These are phyloP conservation scores for Notolepis coatsorum DNA, from an alignment of 2,797 vertebrate species.

Conservation along the genomic window DNA sequence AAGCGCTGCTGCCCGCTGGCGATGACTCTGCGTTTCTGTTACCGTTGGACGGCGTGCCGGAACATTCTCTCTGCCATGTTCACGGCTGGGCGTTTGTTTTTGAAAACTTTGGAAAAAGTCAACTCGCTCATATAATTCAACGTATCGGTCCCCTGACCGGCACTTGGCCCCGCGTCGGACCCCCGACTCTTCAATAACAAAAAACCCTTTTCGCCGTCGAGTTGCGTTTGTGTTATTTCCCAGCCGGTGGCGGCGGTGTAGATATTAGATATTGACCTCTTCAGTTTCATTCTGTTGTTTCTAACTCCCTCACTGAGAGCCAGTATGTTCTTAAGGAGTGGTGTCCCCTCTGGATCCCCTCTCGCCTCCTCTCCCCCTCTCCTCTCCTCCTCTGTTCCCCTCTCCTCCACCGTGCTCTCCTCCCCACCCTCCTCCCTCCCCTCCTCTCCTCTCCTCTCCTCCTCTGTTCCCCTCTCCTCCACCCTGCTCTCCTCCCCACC, in stretches of 20 bases:
- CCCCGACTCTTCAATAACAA: slow-evolving; percentile 6
- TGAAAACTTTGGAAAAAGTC: slow-evolving; percentile 40
- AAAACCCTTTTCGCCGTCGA: slow-evolving; percentile 2
- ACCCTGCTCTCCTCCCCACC: too few relatives aligned
- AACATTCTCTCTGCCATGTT: slow-evolving; percentile 43
- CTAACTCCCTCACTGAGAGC: background rate
- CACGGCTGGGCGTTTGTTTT: slow-evolving; percentile 22
- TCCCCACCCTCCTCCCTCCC: too few relatives aligned
- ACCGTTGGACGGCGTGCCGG: slow-evolving; percentile 49
- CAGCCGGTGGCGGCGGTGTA: too few relatives aligned
- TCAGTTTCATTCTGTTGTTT: background rate
- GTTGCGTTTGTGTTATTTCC: background rate
- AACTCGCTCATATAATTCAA: slow-evolving; percentile 27
- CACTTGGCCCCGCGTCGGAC: background rate
- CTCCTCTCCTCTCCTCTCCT: too few relatives aligned
- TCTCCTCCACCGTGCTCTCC: too few relatives aligned
- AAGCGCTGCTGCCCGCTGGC: slow-evolving; percentile 18
- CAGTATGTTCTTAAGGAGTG: background rate
- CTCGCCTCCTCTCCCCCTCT: too few relatives aligned
- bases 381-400: too few relatives aligned
- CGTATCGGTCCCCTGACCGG: background rate
- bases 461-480: too few relatives aligned
- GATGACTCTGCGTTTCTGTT: slow-evolving; percentile 40
- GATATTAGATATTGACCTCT: background rate
- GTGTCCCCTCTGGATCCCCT: background rate